These are phyloP conservation scores for Mimas tiliae DNA, from an alignment of 2,888 invertebrate species.

Conservation along the genomic window DNA sequence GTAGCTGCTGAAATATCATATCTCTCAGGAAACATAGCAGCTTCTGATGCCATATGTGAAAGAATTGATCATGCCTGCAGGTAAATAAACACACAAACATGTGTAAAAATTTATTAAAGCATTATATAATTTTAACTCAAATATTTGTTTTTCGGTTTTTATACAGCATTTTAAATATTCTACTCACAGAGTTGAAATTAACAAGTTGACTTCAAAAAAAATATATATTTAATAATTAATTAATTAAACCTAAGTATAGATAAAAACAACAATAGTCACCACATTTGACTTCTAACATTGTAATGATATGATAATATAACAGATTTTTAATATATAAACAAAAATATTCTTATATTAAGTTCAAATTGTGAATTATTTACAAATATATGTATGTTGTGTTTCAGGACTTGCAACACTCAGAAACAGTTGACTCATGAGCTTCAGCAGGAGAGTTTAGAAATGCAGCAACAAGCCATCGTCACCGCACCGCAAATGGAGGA, in stretches of 20 bases:
- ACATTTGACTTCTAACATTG: conserved; percentile 65
- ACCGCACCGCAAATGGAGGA: conserved; percentile 69
- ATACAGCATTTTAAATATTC: conserved; percentile 34
- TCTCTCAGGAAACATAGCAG: conserved; percentile 79
- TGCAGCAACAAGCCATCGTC: conserved; percentile 76
- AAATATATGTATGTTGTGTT: conserved; percentile 20
- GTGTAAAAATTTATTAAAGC: conserved; percentile 58
- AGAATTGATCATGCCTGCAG: conserved; percentile 78
- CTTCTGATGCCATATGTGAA: conserved; percentile 82
- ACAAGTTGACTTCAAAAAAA: conserved; percentile 25
- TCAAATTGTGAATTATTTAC: conserved; percentile 14
- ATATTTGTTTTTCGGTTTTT: conserved; percentile 33
- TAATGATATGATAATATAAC: conserved; percentile 54
- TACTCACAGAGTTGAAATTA: conserved; percentile 27
- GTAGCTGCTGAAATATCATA: conserved; percentile 82
- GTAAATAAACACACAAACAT: conserved; percentile 49
- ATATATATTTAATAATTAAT: conserved; percentile 17
- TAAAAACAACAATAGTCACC: conserved; percentile 64
- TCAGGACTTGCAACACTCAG: conserved; percentile 72
- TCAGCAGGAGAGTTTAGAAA: conserved; percentile 76
- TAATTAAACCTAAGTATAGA: conserved; percentile 32
- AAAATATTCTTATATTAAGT: conserved; percentile 27
- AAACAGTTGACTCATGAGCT: conserved; percentile 72
- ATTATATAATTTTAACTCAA: conserved; percentile 44
- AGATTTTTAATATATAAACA: conserved; percentile 43